Evolutionary conservation across 2,888 invertebrate genomes (phyloP), one percentile per base, ranked within the genome.

Genomic region (Helobdella robusta): DNA sequence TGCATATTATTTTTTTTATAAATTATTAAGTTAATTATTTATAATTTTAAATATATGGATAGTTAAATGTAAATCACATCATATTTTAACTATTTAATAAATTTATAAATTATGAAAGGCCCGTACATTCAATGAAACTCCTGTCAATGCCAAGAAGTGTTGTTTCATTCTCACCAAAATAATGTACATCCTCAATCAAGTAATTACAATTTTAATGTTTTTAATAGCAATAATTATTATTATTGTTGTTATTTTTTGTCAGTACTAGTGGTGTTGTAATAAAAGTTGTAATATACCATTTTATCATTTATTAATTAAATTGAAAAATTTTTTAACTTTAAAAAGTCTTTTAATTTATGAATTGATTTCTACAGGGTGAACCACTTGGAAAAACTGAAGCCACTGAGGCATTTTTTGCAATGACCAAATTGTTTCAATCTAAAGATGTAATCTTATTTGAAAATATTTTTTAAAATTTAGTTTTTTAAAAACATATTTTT

Each of bases 371-470:
- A 25, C 71, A 86, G 84, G 94, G 94, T 0, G 95, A 97, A 78
- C 85, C 87, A 73, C 83, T 98, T 68, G 90, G 89, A 11, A 87
- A 89, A 0, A 89, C 89, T 56, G 98, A 99, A 80, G 98, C 98
- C 0, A 99, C 98, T 0, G 97, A 97, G 75, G 89, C 90, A 6
- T 99, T 99, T 81, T 99, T 99, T 82, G 97, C 98, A 1, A 95
- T 97, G 85, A 99, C 98, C 0, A 98, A 98, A 80, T 83, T 99
- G 56, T 99, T 98, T 79, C 98, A 99, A 81, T 93, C 91, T 0
- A 89, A 90, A 74, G 98, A 99, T 84, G 89, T 82, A 72, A 28
- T 59, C 44, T 40, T 40, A 11, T 40, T 11, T 40, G n/a, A 40
- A 40, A 40, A 40, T 15, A 40, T 40, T 11, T 15, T 15, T n/a